Base-by-base conservation (phyloP, 2,113 vertebrate species). In the Hylia prasina region DNA sequence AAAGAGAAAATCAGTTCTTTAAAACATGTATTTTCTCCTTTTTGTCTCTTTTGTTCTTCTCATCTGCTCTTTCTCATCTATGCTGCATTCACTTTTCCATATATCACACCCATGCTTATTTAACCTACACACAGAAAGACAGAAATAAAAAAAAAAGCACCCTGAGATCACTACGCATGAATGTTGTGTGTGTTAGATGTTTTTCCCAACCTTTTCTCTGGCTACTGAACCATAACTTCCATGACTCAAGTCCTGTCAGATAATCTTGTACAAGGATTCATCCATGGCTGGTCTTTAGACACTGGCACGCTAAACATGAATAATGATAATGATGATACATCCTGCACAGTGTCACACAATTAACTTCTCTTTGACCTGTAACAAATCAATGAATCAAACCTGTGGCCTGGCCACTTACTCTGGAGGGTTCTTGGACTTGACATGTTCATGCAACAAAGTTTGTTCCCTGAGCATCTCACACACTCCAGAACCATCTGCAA, bases 281-380 rank as follows among this genome's bases (percentile, higher is more conserved):
- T 70, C 42, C 58, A 58, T 54, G 86, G 47, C 64, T 92, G 79
- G 35, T 89, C 79, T 90, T 86, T 66, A 66, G 76, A 78, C 42
- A 73, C 50, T 58, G 56, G 63, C 21, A 73, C 17, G n/a, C 66
- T 90, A 92, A 94, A 87, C 44, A 56, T 56, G 83, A 96, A 33
- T 81, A 87, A 78, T 1, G 1, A 12, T 51, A 78, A 68, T 28
- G 35, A 73, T 63, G 72, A 73, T 60, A 78, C 72, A 73, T 78
- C 91, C 89, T 66, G 54, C 23, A 72, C 9, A n/a, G 68, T 31
- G 42, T 50, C 90, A 83, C 64, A 80, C 33, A 81, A 86, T 86
- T 90, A 93, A 9, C 72, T 90, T 86, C 64, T 89, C 79, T 94
- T 81, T 90, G 86, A 94, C 64, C 94, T 90, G 23, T n/a, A 83